Evolutionary conservation across 2,113 vertebrate species (phyloP).

Genomic region (Zeus faber): DNA sequence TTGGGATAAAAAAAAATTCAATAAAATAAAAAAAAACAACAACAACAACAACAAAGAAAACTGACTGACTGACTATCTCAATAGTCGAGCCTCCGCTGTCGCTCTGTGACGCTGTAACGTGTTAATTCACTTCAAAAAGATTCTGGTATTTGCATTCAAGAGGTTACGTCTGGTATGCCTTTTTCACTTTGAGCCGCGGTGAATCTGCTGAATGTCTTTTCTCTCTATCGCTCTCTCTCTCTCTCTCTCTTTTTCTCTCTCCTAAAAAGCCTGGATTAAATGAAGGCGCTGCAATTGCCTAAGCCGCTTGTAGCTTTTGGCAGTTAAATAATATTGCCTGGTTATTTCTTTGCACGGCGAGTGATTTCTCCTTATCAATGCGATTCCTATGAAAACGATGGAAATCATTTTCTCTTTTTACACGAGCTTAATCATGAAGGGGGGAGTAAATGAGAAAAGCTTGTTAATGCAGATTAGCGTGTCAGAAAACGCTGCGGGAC

Average conservation of each 20-base stretch:
- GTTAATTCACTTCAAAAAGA: no score
- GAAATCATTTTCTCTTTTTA: constrained; percentile 40
- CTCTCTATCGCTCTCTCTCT: no score
- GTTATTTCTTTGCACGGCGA: constrained; percentile 18
- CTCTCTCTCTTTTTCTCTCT: no score
- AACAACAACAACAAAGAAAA: no score
- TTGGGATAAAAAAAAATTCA: constrained; percentile 10
- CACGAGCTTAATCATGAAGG: no score
- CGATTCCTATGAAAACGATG: constrained; percentile 33
- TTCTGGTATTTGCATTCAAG: constrained; percentile 47
- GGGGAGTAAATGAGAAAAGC: no score
- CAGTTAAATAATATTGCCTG: constrained; percentile 2
- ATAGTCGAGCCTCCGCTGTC: constrained; percentile 26
- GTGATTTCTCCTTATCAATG: constrained; percentile 29
- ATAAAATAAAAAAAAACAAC: no score
- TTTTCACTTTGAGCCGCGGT: constrained; percentile 41
- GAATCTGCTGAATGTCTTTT: constrained; percentile 27
- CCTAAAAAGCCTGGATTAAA: constrained; percentile 14
- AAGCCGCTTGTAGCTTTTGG: constrained; percentile 16
- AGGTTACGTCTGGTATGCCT: constrained; percentile 18
- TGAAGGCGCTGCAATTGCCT: constrained; percentile 25
- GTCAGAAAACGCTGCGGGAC: no score
- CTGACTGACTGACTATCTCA: constrained; percentile 31
- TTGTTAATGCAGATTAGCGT: no score
- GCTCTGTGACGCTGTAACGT: constrained; percentile 20